Base-by-base conservation (phyloP, 1,140 invertebrate species). In the Meloidogyne chitwoodi region DNA sequence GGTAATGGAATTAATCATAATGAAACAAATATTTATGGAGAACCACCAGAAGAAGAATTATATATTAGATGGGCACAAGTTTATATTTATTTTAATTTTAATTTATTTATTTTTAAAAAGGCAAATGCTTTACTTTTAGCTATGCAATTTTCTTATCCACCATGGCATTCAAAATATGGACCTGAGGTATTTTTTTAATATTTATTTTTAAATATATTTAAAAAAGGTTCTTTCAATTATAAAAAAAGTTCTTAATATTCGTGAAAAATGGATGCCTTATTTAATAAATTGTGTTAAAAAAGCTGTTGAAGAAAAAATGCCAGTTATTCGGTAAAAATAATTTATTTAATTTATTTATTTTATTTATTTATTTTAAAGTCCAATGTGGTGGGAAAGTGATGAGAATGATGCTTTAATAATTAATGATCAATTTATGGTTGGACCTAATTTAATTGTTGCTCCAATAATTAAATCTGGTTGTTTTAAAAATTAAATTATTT, bases 31-130 rank as follows among this genome's bases (percentile, higher is more conserved):
- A 75, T 78, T 22, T 75, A 67, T 31, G 62, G 68, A 16, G 26
- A 34, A 61, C 75, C 80, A 19, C 93, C 93, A 0, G 90, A 90
- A 4, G 91, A 91, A 77, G 92, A 96, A 87, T 88, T 96, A n/a
- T 95, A 92, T 81, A 91, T 96, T 65, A 89, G 94, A 80, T 97
- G 94, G 94, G 87, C 94, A 27, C 92, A 95, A 88, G 91, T 88
- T 71, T 74, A n/a, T 11, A 48, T 11, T 12, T 22, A 16, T 22
- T 24, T 65, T 27, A 26, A 61, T 41, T 26, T 34, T 38, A 48
- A 71, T 31, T 16, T 71, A 16, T 71, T 44, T 14, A 12, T 2
- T 14, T 69, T 66, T 24, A n/a, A 77, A 34, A n/a, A 80, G 78
- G 71, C 91, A 1, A 94, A 93, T 78, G 90, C 91, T 0, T 94